These are phyloP conservation scores for Bombus pascuorum DNA, from an alignment of 1,140 invertebrate species.

Conservation along the genomic window DNA sequence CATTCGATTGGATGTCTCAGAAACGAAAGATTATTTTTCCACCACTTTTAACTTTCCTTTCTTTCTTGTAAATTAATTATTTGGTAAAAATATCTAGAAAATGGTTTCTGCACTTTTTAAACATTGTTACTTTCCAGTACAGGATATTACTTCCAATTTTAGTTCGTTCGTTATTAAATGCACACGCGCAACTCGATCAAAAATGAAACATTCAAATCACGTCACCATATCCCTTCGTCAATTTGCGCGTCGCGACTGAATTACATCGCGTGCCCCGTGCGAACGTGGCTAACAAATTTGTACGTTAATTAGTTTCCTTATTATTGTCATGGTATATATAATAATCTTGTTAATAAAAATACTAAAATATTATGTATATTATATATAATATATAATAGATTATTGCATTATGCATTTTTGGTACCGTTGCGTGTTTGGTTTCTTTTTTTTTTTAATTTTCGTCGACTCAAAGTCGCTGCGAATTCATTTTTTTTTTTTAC, in stretches of 20 bases:
- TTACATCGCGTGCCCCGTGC: conserved; percentile 68
- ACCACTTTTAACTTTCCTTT: not conserved
- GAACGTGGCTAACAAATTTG: conserved; percentile 82
- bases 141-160: not conserved
- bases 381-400: conserved; percentile 82
- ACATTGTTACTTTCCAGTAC: not conserved
- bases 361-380: conserved; percentile 83
- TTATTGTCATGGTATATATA: conserved; percentile 82
- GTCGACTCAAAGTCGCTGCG: conserved; percentile 47
- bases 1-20: not conserved
- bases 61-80: not conserved
- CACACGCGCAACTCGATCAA: not conserved
- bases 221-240: conserved; percentile 38
- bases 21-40: not conserved
- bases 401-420: conserved; percentile 84
- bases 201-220: conserved; percentile 7
- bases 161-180: not conserved
- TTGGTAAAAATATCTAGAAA: conserved; percentile 23
- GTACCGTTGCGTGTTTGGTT: conserved; percentile 80
- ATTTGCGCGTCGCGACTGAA: conserved; percentile 49
- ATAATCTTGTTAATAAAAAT: conserved; percentile 82
- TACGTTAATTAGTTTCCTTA: conserved; percentile 83
- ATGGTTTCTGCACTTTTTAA: not conserved
- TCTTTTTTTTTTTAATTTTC: conserved; percentile 62
- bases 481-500: conserved; percentile 12